Base-by-base conservation (phyloP, 2,888 invertebrate species). In the Malthinus seriepunctatus region DNA sequence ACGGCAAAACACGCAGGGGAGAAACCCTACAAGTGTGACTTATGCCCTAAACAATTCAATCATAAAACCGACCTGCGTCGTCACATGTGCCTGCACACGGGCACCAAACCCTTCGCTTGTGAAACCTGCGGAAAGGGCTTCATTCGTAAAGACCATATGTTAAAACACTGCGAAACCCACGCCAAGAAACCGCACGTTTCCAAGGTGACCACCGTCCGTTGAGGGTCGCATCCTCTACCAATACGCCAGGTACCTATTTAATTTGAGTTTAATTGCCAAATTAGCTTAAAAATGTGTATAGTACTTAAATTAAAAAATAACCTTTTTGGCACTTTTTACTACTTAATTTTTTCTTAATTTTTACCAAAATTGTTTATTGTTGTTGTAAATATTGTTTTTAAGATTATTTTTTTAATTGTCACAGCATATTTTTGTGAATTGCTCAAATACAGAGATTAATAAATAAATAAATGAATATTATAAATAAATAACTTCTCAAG, bases 141-240 rank as follows among this genome's bases (percentile, higher is more conserved):
- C 78, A 93, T 92, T 69, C 85, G 94, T 67, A 91, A 92, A 79
- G 94, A 95, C 80, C 94, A 94, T 79, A 91, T 94, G 92, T 84
- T 91, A 66, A 93, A 94, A 77, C 93, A 93, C 77, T 83, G 85
- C 68, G 90, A 90, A 68, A 92, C 91, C 50, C 94, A 94, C 79
- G 83, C 83, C 51, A 87, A 85, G 75, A 88, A 86, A 71, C 73
- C 79, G 63, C 63, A 75, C 60, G 61, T 67, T 59, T 69, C 69
- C 60, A 71, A 69, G 57, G 56, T 69, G 38, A 62, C 67, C 52
- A 63, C 63, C 53, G 67, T 69, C 54, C 68, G 70, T 60, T 70
- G 62, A 69, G 48, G 45, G 47, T 51, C 50, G 53, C 56, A 51
- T 56, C 60, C 56, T 56, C 56, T 48, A 52, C 52, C 48, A 48